Evolutionary conservation across 1,140 invertebrate genomes (phyloP), one percentile per base, ranked within the genome.

Genomic region (Ips typographus): DNA sequence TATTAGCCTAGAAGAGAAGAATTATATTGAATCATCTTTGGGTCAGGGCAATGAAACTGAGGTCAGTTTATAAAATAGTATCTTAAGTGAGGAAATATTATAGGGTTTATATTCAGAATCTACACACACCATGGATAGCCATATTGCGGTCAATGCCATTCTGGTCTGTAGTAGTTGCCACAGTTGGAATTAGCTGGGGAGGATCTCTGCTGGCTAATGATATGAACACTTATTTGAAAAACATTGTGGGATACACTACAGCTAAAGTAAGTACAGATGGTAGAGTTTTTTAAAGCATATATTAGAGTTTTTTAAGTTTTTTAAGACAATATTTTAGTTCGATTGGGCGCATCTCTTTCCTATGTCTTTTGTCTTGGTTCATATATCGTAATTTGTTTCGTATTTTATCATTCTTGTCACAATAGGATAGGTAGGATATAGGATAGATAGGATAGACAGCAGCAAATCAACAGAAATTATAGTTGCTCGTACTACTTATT

Each of bases 181-280:
- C 97, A 76, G 91, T 92, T 78, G 89, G 92, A 0, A 91, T 95
- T 77, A 94, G 94, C 77, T 98, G 94, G 95, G 94, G 94, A 1
- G 95, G 93, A 77, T 95, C 94, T 82, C 96, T 92, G 2, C 84
- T 98, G 51, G 83, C 98, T 47, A 95, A 94, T 0, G 89, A 95
- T 80, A 89, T 98, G 72, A 95, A 96, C 0, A 91, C 88, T 1
- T 99, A 95, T 77, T 89, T 98, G 85, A 89, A 89, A 38, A 86
- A 88, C 59, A 88, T 97, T 1, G 83, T 98, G 0, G 81, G 88
- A 60, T 91, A 92, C 72, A 84, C 96, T 62, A 88, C 97, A 39
- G 85, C 89, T 79, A 80, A 68, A 47, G 73, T 75, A 68, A 49
- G 55, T 2, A 59, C 4, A 47, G 8, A n/a, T n/a, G n/a, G n/a